Conservation (phyloP, 2,888 invertebrate genomes). For the Drepanosiphum platanoidis region DNA sequence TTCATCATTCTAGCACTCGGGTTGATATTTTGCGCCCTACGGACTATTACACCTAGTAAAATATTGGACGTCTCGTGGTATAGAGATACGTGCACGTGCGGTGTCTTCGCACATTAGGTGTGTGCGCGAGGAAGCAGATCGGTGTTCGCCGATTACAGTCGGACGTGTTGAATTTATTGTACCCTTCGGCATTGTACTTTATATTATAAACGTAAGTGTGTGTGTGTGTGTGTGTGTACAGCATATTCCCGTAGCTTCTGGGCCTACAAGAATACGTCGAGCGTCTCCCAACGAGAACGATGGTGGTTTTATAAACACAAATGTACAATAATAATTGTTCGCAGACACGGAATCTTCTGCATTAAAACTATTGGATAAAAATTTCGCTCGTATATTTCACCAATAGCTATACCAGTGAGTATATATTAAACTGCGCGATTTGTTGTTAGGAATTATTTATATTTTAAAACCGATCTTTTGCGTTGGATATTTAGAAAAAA, state of each 20-base stretch:
- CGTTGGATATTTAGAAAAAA: too few relatives aligned
- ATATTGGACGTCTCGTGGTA: background rate
- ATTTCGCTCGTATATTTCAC: too few relatives aligned
- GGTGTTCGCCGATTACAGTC: constrained; percentile 42
- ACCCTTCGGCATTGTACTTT: constrained; percentile 22
- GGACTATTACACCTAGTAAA: background rate
- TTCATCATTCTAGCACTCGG: background rate
- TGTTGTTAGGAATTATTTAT: too few relatives aligned
- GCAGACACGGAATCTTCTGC: too few relatives aligned
- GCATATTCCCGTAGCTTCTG: constrained; percentile 29
- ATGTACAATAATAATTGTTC: background rate
- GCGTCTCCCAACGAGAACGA: constrained; percentile 21
- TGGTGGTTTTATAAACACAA: background rate
- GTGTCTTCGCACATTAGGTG: constrained; percentile 21
- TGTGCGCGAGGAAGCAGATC: constrained; percentile 35
- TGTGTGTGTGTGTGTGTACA: background rate
- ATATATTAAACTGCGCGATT: too few relatives aligned
- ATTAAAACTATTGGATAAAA: too few relatives aligned
- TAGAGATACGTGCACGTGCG: background rate
- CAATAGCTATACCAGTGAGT: too few relatives aligned
- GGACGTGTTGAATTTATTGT: constrained; percentile 49
- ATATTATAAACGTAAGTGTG: background rate
- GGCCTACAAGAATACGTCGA: background rate
- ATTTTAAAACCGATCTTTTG: too few relatives aligned
- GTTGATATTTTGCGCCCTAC: background rate